These are phyloP conservation scores for Rutpela maculata DNA, from an alignment of 2,888 invertebrate species.

Conservation along the genomic window DNA sequence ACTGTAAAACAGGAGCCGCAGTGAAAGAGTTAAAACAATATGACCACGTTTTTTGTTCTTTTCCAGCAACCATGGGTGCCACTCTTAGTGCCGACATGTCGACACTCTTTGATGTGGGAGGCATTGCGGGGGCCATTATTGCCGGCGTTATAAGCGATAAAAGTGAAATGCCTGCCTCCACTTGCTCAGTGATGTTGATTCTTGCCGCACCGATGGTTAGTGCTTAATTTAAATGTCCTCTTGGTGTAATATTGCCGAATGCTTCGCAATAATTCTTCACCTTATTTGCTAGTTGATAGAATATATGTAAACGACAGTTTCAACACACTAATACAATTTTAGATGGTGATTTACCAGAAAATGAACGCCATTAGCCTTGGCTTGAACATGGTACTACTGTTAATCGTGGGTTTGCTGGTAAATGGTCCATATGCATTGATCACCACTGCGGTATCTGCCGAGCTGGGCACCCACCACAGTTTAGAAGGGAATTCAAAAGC, in stretches of 20 bases:
- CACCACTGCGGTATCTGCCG: conserved; percentile 96
- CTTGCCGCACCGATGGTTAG: conserved; percentile 89
- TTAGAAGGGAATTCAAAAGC: conserved; percentile 91
- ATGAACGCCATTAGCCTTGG: conserved; percentile 77
- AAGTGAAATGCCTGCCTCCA: conserved; percentile 89
- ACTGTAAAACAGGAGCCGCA: no score
- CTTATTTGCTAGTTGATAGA: background rate
- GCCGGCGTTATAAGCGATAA: conserved; percentile 92
- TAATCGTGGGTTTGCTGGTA: conserved; percentile 88
- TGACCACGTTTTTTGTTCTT: background rate
- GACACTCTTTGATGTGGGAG: conserved; percentile 91
- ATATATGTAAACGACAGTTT: no score
- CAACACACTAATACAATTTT: conserved; percentile 61
- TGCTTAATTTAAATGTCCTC: background rate
- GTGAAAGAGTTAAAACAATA: no score
- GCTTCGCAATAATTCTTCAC: background rate
- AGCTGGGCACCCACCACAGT: conserved; percentile 90
- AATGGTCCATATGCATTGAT: conserved; percentile 98
- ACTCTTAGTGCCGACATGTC: conserved; percentile 85
- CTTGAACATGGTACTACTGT: conserved; percentile 81
- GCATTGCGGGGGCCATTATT: conserved; percentile 90
- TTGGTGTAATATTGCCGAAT: background rate
- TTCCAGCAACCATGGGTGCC: conserved; percentile 81
- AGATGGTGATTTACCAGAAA: conserved; percentile 88
- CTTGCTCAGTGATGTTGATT: conserved; percentile 88